Conservation (phyloP, 2,888 invertebrate species). For the Cantharis lateralis region DNA sequence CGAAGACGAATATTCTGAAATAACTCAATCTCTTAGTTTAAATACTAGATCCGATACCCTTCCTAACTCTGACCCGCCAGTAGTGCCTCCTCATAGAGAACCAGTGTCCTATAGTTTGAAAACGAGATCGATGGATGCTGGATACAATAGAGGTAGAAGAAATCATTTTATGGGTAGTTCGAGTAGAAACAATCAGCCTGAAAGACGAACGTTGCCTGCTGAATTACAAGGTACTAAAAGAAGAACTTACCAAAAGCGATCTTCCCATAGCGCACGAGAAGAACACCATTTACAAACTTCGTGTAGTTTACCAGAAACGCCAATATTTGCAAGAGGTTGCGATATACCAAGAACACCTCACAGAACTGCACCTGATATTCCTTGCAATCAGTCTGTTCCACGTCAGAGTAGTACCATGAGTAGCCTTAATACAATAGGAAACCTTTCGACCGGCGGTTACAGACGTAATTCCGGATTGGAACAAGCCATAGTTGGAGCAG, state of each 20-base stretch:
- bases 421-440: constrained; percentile 62
- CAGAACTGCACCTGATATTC: constrained; percentile 65
- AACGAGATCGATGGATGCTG: constrained; percentile 84
- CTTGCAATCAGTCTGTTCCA: constrained; percentile 62
- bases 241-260: constrained; percentile 53
- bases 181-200: constrained; percentile 64
- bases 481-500: constrained; percentile 72
- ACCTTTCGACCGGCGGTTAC: constrained; percentile 46
- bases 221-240: constrained; percentile 62
- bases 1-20: constrained; percentile 75
- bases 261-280: constrained; percentile 63
- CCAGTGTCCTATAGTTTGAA: constrained; percentile 71
- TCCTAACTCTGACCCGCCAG: constrained; percentile 66
- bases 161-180: constrained; percentile 57
- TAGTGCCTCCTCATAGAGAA: constrained; percentile 75
- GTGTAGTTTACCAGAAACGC: constrained; percentile 86
- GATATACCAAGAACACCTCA: constrained; percentile 85
- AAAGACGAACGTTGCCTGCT: constrained; percentile 74
- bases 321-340: constrained; percentile 83
- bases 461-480: constrained; percentile 50
- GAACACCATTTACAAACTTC: constrained; percentile 76
- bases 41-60: constrained; percentile 62
- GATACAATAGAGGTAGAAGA: constrained; percentile 61
- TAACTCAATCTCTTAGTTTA: constrained; percentile 58
- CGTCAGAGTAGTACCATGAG: constrained; percentile 66